Evolutionary conservation across 2,797 vertebrate species (phyloP).

Genomic region (Notolabrus celidotus): DNA sequence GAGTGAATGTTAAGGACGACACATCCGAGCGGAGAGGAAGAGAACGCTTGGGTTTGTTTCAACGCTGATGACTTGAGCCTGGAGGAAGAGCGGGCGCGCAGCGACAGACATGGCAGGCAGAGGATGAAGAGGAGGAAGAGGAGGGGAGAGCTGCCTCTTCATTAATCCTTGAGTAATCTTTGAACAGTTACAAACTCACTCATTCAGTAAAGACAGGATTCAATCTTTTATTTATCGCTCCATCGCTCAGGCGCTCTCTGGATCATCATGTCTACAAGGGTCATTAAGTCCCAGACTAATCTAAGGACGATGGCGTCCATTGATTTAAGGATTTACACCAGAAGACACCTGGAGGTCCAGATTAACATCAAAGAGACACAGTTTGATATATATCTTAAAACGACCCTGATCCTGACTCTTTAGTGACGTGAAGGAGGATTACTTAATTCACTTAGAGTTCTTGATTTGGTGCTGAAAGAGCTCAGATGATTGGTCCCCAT

Average conservation of each 20-base stretch:
- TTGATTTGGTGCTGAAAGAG: too few species aligned
- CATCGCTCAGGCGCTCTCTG: background rate
- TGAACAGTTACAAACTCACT: conserved; percentile 22
- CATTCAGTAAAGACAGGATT: conserved; percentile 11
- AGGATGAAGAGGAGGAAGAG: background rate
- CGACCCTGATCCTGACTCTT: too few species aligned
- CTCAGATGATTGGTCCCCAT: too few species aligned
- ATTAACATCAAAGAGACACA: background rate
- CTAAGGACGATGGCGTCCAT: background rate
- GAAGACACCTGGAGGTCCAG: background rate
- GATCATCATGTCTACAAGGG: background rate
- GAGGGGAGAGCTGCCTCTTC: conserved; percentile 12
- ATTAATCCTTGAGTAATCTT: conserved; percentile 47
- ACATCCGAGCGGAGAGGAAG: conserved; percentile 40
- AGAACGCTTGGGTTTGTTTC: conserved; percentile 57
- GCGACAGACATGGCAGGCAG: background rate
- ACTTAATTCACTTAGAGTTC: too few species aligned
- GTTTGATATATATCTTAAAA: too few species aligned
- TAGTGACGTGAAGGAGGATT: too few species aligned
- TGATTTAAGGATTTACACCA: background rate
- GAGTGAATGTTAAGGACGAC: conserved; percentile 67
- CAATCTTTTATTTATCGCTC: conserved; percentile 17
- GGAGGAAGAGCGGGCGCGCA: conserved; percentile 25
- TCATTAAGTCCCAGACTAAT: background rate
- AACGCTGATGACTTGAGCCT: conserved; percentile 63